A percentile compares a stretch with the other conserved stretches of the same genome.
Evolutionary conservation across 1,140 invertebrate genomes (phyloP).

Genomic region (Penaeus japonicus): DNA sequence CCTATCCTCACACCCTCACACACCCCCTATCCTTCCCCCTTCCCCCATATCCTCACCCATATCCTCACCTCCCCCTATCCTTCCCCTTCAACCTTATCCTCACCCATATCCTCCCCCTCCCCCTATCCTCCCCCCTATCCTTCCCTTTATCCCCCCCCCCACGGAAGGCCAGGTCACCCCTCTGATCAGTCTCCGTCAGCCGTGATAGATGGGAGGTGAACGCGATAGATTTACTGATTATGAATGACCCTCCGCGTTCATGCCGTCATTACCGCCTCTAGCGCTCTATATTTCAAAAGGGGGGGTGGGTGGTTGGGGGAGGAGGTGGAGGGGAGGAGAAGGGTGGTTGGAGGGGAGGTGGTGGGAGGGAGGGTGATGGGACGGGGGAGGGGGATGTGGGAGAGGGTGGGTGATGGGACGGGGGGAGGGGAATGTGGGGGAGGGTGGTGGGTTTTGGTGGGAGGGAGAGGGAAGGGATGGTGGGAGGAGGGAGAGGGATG

Average conservation of each 20-base stretch:
- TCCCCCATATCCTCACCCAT: background rate
- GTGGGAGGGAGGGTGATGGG: no score
- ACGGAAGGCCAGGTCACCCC: background rate
- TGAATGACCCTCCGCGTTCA: background rate
- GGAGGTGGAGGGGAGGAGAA: background rate
- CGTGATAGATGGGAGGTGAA: conserved; percentile 13
- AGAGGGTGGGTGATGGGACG: no score
- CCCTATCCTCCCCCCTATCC: no score
- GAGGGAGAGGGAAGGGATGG: background rate
- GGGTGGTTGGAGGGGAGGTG: no score
- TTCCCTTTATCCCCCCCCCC: background rate
- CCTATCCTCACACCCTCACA: background rate
- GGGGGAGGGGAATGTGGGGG: background rate
- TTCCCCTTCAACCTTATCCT: background rate
- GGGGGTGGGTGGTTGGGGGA: background rate
- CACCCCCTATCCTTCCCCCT: background rate
- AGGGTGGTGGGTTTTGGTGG: background rate
- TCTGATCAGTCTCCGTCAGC: conserved; percentile 2
- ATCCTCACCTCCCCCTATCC: background rate
- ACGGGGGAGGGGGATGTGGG: no score
- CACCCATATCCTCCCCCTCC: background rate
- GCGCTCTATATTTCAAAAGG: background rate
- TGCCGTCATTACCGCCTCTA: background rate
- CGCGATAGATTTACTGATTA: conserved; percentile 20
- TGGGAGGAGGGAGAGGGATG: no score